Evolutionary conservation across 2,888 invertebrate genomes (phyloP).

Genomic region (Drosophila yooni): DNA sequence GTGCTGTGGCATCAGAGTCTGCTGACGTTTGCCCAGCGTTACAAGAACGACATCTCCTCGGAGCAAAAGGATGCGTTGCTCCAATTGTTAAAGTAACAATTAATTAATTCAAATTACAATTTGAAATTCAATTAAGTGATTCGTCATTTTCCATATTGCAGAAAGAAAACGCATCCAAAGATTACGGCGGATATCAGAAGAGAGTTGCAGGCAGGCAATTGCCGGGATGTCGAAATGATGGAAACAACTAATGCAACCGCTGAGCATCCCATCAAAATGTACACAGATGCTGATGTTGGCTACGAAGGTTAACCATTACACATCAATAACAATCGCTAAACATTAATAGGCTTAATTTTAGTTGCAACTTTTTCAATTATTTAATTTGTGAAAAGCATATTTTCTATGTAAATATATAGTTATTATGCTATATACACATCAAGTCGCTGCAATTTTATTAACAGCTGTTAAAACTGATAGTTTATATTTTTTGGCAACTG

Average conservation of each 20-base stretch:
- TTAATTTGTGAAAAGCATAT: slow-evolving; percentile 24
- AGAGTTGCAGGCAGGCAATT: slow-evolving; percentile 93
- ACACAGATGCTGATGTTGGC: slow-evolving; percentile 79
- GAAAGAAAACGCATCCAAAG: slow-evolving; percentile 84
- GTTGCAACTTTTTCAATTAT: slow-evolving; percentile 27
- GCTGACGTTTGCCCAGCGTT: slow-evolving; percentile 96
- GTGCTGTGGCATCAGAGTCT: slow-evolving; percentile 99
- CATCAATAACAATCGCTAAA: background rate
- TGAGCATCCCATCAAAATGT: slow-evolving; percentile 70
- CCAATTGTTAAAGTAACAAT: slow-evolving; percentile 87
- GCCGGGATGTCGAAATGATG: slow-evolving; percentile 90
- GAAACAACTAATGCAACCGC: slow-evolving; percentile 73
- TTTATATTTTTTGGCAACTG: background rate
- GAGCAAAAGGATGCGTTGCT: slow-evolving; percentile 96
- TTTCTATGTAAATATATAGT: slow-evolving; percentile 44
- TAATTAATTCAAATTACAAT: background rate
- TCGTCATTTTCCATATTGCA: slow-evolving; percentile 39
- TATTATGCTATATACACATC: slow-evolving; percentile 20
- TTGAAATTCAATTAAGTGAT: slow-evolving; percentile 14
- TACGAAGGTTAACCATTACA: slow-evolving; percentile 53
- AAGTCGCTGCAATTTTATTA: slow-evolving; percentile 9
- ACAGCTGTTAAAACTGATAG: background rate
- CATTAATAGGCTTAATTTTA: slow-evolving; percentile 12
- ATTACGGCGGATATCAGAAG: slow-evolving; percentile 92
- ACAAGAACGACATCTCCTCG: slow-evolving; percentile 96